A percentile compares a stretch with the other conserved stretches of the same genome.
Conservation (phyloP, 2,888 invertebrate genomes). For the Heteromyza rotundicornis region DNA sequence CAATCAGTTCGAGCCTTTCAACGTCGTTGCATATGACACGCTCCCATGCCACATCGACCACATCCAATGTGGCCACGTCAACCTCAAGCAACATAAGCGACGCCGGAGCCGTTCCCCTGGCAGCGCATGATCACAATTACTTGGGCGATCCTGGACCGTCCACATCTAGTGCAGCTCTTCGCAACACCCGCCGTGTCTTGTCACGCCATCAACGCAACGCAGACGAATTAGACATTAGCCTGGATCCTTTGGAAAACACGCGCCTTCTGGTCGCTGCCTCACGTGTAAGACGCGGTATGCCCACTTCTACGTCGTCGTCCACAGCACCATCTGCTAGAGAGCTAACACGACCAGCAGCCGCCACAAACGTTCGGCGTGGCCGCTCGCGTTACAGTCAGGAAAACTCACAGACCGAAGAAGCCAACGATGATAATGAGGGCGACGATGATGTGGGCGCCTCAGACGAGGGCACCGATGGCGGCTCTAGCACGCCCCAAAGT, state of each 20-base stretch:
- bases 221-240: slow-evolving; percentile 54
- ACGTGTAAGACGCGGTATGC: slow-evolving; percentile 48
- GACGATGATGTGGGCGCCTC: slow-evolving; percentile 50
- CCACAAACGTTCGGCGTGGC: slow-evolving; percentile 38
- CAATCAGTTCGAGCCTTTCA: slow-evolving; percentile 32
- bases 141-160: slow-evolving; percentile 54
- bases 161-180: slow-evolving; percentile 36
- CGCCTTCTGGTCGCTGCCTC: slow-evolving; percentile 37
- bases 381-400: slow-evolving; percentile 54
- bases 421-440: slow-evolving; percentile 35
- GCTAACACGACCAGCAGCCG: no score
- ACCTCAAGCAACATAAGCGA: slow-evolving; percentile 32
- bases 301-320: slow-evolving; percentile 42
- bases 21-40: slow-evolving; percentile 52
- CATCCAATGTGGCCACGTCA: slow-evolving; percentile 35
- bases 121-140: slow-evolving; percentile 60
- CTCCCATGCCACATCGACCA: slow-evolving; percentile 56
- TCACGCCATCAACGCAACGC: slow-evolving; percentile 62
- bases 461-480: slow-evolving; percentile 57
- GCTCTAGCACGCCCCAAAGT: slow-evolving; percentile 45
- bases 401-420: slow-evolving; percentile 43
- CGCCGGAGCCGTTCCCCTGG: slow-evolving; percentile 28
- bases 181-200: slow-evolving; percentile 55
- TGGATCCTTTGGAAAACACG: slow-evolving; percentile 48
- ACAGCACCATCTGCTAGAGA: slow-evolving; percentile 24